These are phyloP conservation scores for Drosophila micromelanica DNA, from an alignment of 1,140 invertebrate species.

Conservation along the genomic window DNA sequence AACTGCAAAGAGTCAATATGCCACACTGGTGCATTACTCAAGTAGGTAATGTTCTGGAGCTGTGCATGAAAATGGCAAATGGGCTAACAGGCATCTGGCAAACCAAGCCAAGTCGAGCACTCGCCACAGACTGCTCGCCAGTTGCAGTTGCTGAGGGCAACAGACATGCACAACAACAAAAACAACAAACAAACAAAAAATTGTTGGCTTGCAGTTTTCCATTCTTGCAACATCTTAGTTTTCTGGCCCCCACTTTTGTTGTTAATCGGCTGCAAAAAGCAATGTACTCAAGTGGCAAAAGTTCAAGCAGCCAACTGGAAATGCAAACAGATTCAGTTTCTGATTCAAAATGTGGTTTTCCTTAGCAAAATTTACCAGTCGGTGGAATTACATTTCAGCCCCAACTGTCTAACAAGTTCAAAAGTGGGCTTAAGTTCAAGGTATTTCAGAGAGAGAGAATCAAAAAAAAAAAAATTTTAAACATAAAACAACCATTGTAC, in stretches of 20 bases:
- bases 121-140: slow-evolving; percentile 18
- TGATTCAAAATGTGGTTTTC: slow-evolving; percentile 30
- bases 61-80: slow-evolving; percentile 39
- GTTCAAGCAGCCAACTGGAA: slow-evolving; percentile 60
- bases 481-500: neutral
- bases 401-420: slow-evolving; percentile 15
- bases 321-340: slow-evolving; percentile 54
- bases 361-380: slow-evolving; percentile 5
- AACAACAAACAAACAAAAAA: neutral
- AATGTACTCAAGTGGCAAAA: slow-evolving; percentile 75
- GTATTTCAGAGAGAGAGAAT: neutral
- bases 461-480: neutral
- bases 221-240: slow-evolving; percentile 50
- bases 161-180: neutral
- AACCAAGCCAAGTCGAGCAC: slow-evolving; percentile 12
- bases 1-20: slow-evolving; percentile 47
- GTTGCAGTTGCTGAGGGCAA: slow-evolving; percentile 1
- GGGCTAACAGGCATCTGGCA: slow-evolving; percentile 1
- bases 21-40: slow-evolving; percentile 48
- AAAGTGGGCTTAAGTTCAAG: slow-evolving; percentile 3
- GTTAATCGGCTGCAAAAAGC: slow-evolving; percentile 76
- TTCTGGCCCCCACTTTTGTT: slow-evolving; percentile 42
- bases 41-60: slow-evolving; percentile 49
- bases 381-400: neutral
- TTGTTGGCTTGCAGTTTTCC: slow-evolving; percentile 4